These are phyloP conservation scores for Urocolius indicus DNA, from an alignment of 2,113 vertebrate species.

Conservation along the genomic window DNA sequence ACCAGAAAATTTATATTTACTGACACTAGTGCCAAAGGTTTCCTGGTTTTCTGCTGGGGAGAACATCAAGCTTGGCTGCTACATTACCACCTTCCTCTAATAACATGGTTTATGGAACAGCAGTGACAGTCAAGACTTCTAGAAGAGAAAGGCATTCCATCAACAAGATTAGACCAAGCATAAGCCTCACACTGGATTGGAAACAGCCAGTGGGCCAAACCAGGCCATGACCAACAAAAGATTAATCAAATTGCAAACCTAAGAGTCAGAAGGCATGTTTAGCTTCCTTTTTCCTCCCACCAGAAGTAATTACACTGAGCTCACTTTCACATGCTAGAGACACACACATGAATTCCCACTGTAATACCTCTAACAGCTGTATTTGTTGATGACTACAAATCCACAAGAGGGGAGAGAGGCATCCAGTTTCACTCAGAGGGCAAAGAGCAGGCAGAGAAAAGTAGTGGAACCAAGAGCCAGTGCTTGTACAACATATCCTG, in stretches of 20 bases:
- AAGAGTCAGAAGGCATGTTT: not conserved
- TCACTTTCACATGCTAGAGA: not conserved
- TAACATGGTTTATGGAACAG: not conserved
- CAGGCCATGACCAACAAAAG: not conserved
- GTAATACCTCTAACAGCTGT: not conserved
- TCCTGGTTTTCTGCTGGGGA: not conserved
- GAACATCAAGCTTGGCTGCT: not conserved
- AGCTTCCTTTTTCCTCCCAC: not conserved
- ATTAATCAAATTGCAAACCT: slow-evolving; percentile 1
- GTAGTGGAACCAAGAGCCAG: slow-evolving; percentile 17
- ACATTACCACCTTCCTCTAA: not conserved
- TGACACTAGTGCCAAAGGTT: not conserved
- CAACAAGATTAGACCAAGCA: not conserved
- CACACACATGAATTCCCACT: not conserved
- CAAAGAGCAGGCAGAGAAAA: not conserved
- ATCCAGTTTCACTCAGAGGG: not conserved
- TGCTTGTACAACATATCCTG: not conserved
- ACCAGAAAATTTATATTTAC: not conserved
- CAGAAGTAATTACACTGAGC: slow-evolving; percentile 13
- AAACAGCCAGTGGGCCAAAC: not conserved
- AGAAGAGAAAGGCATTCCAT: not conserved
- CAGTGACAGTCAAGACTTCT: not conserved
- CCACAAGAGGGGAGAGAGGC: not conserved
- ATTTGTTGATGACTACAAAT: not conserved
- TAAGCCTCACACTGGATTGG: not conserved